A percentile compares a stretch with the other conserved stretches of the same genome.
Conservation (phyloP, 1,140 invertebrate genomes). For the Monochamus saltuarius region DNA sequence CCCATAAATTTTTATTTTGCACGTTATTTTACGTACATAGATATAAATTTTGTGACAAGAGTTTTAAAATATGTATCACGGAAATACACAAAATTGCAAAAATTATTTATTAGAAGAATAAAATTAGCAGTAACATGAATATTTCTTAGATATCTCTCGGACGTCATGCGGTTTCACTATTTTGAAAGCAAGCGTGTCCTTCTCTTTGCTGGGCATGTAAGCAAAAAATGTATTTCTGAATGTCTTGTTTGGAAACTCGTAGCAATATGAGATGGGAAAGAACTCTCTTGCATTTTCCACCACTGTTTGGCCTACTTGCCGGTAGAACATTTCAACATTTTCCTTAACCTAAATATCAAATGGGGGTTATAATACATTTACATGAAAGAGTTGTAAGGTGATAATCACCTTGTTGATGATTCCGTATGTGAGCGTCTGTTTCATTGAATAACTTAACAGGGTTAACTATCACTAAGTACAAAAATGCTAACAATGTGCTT, state of each 20-base stretch:
- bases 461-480: too few relatives aligned
- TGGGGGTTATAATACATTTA: too few relatives aligned
- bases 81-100: slow-evolving; percentile 21
- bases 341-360: background rate
- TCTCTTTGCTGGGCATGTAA: slow-evolving; percentile 44
- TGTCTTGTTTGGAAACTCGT: slow-evolving; percentile 40
- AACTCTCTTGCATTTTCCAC: slow-evolving; percentile 41
- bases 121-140: background rate
- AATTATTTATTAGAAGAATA: slow-evolving; percentile 33
- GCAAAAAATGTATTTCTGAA: slow-evolving; percentile 46
- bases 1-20: too few relatives aligned
- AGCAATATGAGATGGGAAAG: slow-evolving; percentile 39
- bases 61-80: too few relatives aligned
- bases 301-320: slow-evolving; percentile 29
- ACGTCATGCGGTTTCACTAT: slow-evolving; percentile 17
- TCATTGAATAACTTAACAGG: too few relatives aligned
- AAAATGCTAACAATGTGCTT: too few relatives aligned
- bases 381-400: too few relatives aligned
- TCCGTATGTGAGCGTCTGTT: too few relatives aligned
- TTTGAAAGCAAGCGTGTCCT: slow-evolving; percentile 27
- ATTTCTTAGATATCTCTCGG: slow-evolving; percentile 8
- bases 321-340: background rate
- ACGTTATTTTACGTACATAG: too few relatives aligned
- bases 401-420: too few relatives aligned
- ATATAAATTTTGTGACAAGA: too few relatives aligned